Evolutionary conservation across 2,113 vertebrate species (phyloP).

Genomic region (Phasianus colchicus): DNA sequence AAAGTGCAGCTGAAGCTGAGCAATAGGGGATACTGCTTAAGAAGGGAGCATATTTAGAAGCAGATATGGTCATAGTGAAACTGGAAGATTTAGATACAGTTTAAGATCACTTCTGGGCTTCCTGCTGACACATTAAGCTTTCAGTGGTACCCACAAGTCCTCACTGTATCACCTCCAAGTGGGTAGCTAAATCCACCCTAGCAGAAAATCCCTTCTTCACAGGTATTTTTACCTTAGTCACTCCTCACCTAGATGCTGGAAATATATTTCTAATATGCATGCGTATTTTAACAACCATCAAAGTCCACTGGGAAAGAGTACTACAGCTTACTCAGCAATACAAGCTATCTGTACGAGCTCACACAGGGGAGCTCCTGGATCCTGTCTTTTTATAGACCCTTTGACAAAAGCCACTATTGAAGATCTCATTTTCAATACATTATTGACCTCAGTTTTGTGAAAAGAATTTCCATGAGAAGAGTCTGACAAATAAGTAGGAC

Average conservation of each 20-base stretch:
- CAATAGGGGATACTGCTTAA: not conserved
- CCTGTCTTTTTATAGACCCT: not conserved
- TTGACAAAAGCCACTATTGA: not conserved
- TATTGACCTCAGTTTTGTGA: not conserved
- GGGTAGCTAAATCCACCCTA: not conserved
- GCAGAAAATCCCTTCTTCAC: not conserved
- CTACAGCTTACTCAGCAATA: not conserved
- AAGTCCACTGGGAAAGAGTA: not conserved
- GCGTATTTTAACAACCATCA: not conserved
- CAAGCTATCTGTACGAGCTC: accelerated
- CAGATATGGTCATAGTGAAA: not conserved
- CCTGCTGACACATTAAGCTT: not conserved
- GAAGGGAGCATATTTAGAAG: not conserved
- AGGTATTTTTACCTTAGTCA: not conserved
- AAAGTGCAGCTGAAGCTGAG: not conserved
- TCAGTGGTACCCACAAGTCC: not conserved
- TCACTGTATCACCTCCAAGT: not conserved
- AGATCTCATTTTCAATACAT: not conserved
- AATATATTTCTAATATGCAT: not conserved
- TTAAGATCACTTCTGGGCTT: not conserved
- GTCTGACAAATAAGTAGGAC: not conserved
- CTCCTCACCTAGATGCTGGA: not conserved
- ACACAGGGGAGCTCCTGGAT: not conserved
- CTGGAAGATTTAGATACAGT: not conserved
- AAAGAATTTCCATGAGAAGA: not conserved